phyloP scores from a whole-genome alignment of 2,888 invertebrate genomes.

The Syritta pipiens region DNA sequence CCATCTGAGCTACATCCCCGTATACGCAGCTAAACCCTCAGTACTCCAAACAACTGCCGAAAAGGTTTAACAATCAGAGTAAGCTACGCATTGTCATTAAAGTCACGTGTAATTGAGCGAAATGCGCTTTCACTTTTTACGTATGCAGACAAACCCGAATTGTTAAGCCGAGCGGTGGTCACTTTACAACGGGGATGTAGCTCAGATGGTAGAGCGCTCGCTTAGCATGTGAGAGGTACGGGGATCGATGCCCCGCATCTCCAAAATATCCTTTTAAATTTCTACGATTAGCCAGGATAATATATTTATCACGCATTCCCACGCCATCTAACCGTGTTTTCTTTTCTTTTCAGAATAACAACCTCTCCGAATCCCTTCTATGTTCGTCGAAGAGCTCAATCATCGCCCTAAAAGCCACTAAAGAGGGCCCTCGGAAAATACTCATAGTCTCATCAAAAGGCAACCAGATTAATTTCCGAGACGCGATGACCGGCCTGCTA shows the following conservation, averaged over 20 bases:
- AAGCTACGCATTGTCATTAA: slow-evolving; percentile 7
- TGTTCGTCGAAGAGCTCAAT: slow-evolving; percentile 85
- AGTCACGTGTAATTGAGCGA: slow-evolving; percentile 2
- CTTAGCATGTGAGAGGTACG: slow-evolving; percentile 80
- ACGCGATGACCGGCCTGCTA: slow-evolving; percentile 85
- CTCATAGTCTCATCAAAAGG: slow-evolving; percentile 84
- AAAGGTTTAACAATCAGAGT: no score
- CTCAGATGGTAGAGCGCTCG: slow-evolving; percentile 80
- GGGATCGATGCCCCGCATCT: slow-evolving; percentile 80
- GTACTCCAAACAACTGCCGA: no score
- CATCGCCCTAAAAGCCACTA: slow-evolving; percentile 85
- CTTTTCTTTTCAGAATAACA: slow-evolving; percentile 80
- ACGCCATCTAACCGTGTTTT: not conserved
- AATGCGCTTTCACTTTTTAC: slow-evolving; percentile 17
- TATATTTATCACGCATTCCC: not conserved
- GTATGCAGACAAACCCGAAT: not conserved
- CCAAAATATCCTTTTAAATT: slow-evolving; percentile 71
- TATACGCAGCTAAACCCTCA: no score
- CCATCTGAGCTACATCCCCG: slow-evolving; percentile 80
- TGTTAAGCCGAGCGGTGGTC: not conserved
- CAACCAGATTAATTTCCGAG: slow-evolving; percentile 85
- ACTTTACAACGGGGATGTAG: slow-evolving; percentile 76
- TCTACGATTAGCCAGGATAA: no score
- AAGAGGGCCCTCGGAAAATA: slow-evolving; percentile 86
- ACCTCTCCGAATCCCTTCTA: slow-evolving; percentile 81